Conservation (phyloP, 2,797 vertebrate genomes). For the Brachyrhaphis roseni region DNA sequence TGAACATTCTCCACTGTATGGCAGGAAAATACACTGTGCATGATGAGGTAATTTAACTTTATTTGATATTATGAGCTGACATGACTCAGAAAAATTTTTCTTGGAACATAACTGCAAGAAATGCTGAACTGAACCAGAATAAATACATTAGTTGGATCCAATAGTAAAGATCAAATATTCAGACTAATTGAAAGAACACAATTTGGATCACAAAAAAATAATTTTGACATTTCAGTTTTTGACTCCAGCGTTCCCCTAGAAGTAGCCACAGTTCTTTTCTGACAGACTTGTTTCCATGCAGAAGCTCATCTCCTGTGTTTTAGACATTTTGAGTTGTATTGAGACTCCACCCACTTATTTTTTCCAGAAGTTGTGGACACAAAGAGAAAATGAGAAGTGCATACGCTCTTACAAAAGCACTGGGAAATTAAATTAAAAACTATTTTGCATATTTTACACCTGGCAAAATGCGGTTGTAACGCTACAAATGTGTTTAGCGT, state of each 20-base stretch:
- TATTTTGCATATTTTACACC: conserved; percentile 78
- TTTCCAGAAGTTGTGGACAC: conserved; percentile 34
- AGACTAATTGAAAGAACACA: not conserved
- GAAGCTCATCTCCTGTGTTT: not conserved
- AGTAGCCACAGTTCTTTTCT: not conserved
- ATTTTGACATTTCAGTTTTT: not conserved
- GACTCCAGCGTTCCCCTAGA: not conserved
- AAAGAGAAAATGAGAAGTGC: not conserved
- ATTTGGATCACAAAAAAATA: not conserved
- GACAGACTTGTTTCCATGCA: not conserved
- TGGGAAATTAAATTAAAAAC: conserved; percentile 69
- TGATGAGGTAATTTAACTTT: not conserved
- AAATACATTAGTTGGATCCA: not conserved
- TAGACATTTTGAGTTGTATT: conserved; percentile 41
- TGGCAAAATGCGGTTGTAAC: conserved; percentile 33
- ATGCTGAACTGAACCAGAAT: not conserved
- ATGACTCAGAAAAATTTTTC: not conserved
- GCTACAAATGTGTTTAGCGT: not conserved
- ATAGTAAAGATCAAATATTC: not conserved
- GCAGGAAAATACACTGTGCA: not conserved
- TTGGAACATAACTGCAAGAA: not conserved
- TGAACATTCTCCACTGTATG: not conserved
- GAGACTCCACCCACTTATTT: conserved; percentile 52
- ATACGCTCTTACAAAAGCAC: conserved; percentile 76
- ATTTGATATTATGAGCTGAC: not conserved